Evolutionary conservation across 2,113 vertebrate genomes (phyloP).

Genomic region (Microtus oregoni): DNA sequence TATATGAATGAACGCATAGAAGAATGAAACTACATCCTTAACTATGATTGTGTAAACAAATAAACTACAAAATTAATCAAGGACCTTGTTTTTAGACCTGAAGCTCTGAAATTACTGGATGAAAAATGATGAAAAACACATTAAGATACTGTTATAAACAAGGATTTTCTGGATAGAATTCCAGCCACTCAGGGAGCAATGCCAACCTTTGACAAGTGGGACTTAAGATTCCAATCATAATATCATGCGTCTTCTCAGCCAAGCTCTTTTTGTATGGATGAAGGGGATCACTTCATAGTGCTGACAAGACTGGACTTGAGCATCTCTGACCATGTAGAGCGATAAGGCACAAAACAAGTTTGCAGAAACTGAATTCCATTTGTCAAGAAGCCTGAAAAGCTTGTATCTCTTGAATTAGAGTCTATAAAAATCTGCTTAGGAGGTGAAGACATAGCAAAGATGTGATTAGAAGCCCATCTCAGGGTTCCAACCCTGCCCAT

Average conservation of each 20-base stretch:
- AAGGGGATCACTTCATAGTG: not conserved
- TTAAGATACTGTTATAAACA: not conserved
- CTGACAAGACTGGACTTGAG: not conserved
- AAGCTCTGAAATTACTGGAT: not conserved
- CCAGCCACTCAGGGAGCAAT: not conserved
- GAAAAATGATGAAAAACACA: not conserved
- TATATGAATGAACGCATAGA: no score
- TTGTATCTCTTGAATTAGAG: not conserved
- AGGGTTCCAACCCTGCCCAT: accelerated
- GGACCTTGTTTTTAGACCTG: not conserved
- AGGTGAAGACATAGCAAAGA: not conserved
- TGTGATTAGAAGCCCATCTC: not conserved
- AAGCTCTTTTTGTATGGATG: not conserved
- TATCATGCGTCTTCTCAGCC: not conserved
- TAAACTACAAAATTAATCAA: not conserved
- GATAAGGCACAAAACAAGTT: not conserved
- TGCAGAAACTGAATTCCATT: not conserved
- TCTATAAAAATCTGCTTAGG: no score
- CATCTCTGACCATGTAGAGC: not conserved
- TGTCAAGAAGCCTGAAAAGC: not conserved
- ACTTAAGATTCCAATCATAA: not conserved
- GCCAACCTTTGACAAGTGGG: not conserved
- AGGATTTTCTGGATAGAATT: not conserved
- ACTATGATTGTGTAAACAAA: not conserved
- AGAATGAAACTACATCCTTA: not conserved